Evolutionary conservation across 2,113 vertebrate genomes (phyloP), one percentile per base, ranked within the genome.

Genomic region (Ceuthmochares aereus): DNA sequence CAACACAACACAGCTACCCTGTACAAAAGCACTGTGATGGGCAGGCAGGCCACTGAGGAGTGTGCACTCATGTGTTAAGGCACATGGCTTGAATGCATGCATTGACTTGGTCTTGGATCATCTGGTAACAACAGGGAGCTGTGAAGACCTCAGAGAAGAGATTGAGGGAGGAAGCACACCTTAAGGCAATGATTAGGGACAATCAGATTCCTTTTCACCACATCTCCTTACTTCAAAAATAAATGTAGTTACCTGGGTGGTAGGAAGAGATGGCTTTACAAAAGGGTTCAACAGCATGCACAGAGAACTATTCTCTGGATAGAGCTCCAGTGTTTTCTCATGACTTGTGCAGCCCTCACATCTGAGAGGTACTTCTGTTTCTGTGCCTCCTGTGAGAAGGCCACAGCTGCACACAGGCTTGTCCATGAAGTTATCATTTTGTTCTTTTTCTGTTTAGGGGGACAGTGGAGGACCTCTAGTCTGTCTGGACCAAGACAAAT

Each of bases 401-500:
- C 12, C 14, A 18, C 10, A 21, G 34, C 45, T 78, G 36, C 11
- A n/a, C 10, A 10, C 11, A 9, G 13, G 23, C 20, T 37, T 88
- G 8, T 72, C 40, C 6, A 0, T 45, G 55, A 88, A 54, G 21
- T 29, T 84, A 36, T 90, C n/a, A 92, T 67, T 26, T 36, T 63
- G 23, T 40, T 66, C 30, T 85, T 70, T 94, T 40, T 52, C 69
- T 92, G 2, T 92, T 81, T 87, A 99, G 99, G 99, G 99, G 29
- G 99, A 99, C 98, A 99, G 99, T 17, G 99, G 99, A 10, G 99
- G 99, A 36, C 99, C 99, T 68, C 98, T 99, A 40, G 98, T 99
- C 59, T 99, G 99, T 86, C 87, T 92, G 49, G 83, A 98, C 17
- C 98, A 99, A 94, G 99, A 98, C 83, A 98, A 49, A 73, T 99